phyloP scores from a whole-genome alignment of 2,113 vertebrate species.

The Nestor notabilis region DNA sequence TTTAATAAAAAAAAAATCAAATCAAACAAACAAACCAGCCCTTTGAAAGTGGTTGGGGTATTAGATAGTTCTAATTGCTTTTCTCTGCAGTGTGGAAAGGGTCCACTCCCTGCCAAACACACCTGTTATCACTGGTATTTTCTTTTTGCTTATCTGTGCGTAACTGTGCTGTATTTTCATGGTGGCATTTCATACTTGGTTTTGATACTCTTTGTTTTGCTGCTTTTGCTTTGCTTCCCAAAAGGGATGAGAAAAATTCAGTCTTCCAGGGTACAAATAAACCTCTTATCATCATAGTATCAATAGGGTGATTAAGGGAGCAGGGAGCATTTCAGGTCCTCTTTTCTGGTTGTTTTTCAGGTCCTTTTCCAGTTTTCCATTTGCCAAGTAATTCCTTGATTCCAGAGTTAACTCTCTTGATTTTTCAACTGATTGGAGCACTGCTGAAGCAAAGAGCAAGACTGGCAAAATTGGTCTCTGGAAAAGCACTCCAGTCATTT shows the following conservation, averaged over 20 bases:
- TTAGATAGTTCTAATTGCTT: neutral
- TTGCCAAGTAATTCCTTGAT: neutral
- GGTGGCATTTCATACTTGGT: constrained; percentile 3
- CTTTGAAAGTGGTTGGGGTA: neutral
- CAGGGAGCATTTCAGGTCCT: neutral
- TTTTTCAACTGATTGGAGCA: neutral
- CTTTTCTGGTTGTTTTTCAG: neutral
- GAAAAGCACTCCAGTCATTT: neutral
- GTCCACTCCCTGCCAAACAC: neutral
- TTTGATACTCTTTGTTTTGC: neutral
- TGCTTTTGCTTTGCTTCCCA: neutral
- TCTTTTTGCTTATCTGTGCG: constrained; percentile 22
- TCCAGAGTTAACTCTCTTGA: neutral
- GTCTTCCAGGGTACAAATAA: neutral
- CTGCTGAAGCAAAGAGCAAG: neutral
- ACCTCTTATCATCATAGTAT: neutral
- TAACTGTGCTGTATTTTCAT: neutral
- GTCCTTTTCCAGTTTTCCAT: neutral
- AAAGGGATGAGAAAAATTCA: neutral
- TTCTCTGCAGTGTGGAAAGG: neutral
- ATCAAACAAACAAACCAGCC: neutral
- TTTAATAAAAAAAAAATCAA: neutral
- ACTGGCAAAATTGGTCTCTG: neutral
- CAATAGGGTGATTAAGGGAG: neutral
- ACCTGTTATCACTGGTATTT: neutral